Conservation (phyloP, 2,113 vertebrate species). For the Hydropotes inermis region DNA sequence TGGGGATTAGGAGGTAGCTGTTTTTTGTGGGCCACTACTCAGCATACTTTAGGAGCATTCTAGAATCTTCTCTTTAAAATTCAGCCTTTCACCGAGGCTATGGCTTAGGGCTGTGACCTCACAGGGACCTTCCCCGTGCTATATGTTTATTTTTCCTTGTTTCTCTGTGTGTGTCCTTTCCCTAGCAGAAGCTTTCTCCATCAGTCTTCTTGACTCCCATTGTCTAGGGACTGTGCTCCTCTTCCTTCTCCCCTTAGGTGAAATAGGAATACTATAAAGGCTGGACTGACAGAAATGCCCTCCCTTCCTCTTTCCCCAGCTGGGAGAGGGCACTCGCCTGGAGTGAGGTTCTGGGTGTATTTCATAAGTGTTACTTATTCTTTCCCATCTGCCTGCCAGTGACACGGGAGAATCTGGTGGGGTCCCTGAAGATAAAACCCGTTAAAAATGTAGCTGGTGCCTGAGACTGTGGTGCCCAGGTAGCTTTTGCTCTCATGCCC, state of each 20-base stretch:
- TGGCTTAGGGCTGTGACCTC: background rate
- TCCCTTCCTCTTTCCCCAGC: fast-evolving
- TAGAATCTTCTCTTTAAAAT: background rate
- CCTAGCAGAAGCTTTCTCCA: background rate
- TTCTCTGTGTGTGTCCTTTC: background rate
- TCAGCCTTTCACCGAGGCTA: background rate
- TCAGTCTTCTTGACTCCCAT: background rate
- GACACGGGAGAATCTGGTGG: background rate
- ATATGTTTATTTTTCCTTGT: background rate
- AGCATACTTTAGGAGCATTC: background rate
- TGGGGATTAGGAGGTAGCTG: background rate
- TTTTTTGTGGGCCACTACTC: background rate
- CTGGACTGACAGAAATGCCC: background rate
- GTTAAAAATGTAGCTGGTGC: background rate
- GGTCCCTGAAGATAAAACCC: background rate
- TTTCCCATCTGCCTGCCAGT: background rate
- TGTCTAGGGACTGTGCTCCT: background rate
- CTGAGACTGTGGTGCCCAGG: background rate
- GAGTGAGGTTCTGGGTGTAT: background rate
- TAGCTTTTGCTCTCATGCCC: background rate
- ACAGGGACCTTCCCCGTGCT: background rate
- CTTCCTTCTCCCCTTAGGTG: background rate
- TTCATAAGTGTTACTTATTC: background rate
- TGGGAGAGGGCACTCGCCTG: background rate
- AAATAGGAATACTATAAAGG: background rate